Base-by-base conservation (phyloP, 2,888 invertebrate species). In the Chloroclystis v-ata region DNA sequence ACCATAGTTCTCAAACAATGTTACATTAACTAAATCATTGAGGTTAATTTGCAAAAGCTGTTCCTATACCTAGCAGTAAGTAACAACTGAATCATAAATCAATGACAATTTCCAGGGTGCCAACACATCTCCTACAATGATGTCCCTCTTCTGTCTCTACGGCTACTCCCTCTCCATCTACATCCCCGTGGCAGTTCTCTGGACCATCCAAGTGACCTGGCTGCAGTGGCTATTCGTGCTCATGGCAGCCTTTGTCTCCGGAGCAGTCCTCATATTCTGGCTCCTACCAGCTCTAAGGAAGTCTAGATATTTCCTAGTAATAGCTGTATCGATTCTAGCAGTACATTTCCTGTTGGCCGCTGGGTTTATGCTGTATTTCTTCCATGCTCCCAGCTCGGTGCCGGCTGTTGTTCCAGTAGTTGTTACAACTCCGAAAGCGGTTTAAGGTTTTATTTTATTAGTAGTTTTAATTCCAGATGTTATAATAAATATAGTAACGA, bases 161-260 rank as follows among this genome's bases (percentile, higher is more conserved):
- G 99, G 98, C 6, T 99, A 99, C 79, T 97, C 97, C 0, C 86
- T 99, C 35, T 92, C 96, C 25, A 95, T 98, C 67, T 99, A 97
- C 82, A 92, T 99, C 67, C 98, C 98, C 3, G 94, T 97, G 6
- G 95, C 97, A 1, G 91, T 98, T 56, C 85, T 98, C 29, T 98
- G 97, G 97, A 93, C 96, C 0, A 94, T 98, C 63, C 95, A 93
- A 76, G 89, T 92, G 9, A 89, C 89, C 13, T 91, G 94, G 90
- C 87, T 98, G 24, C 97, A 97, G 68, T 98, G 98, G 98, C 69
- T 93, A 4, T 89, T 98, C 37, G 95, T 97, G 0, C 81, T 95
- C 28, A 84, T 94, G 59, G 97, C 95, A 0, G 94, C 97, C 0
- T 81, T 93, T 25, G 82, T 97, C 20, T 97, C 97, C 0, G 97